Evolutionary conservation across 2,797 vertebrate genomes (phyloP).

Genomic region (Neostethus bicornis): DNA sequence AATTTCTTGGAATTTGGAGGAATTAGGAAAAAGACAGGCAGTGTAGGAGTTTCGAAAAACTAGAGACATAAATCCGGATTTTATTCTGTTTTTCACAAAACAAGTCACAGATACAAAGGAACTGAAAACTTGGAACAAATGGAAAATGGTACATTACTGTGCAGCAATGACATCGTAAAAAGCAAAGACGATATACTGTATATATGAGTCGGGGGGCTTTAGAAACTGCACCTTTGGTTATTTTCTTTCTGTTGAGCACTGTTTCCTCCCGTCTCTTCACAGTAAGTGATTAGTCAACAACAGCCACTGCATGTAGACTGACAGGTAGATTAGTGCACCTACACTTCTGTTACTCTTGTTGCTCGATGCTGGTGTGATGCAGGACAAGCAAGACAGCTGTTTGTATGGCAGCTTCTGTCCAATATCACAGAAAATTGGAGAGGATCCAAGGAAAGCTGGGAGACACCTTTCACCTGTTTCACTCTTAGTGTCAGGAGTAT

Average conservation of each 20-base stretch:
- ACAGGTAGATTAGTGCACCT: conserved; percentile 56
- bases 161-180: too few species aligned
- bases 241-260: conserved; percentile 35
- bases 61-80: too few species aligned
- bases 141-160: too few species aligned
- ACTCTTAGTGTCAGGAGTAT: conserved; percentile 23
- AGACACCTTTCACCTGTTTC: conserved; percentile 58
- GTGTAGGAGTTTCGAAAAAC: too few species aligned
- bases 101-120: too few species aligned
- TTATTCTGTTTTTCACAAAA: too few species aligned
- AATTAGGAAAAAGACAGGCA: too few species aligned
- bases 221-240: too few species aligned
- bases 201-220: too few species aligned
- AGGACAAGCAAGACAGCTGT: conserved; percentile 58
- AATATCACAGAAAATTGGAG: conserved; percentile 66
- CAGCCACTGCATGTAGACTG: conserved; percentile 55
- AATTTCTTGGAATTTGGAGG: too few species aligned
- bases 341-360: conserved; percentile 49
- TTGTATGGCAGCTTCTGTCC: conserved; percentile 71
- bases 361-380: conserved; percentile 51
- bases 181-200: too few species aligned
- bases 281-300: conserved; percentile 58
- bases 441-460: conserved; percentile 43
- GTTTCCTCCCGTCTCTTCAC: conserved; percentile 43
- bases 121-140: too few species aligned